Evolutionary conservation across 2,888 invertebrate genomes (phyloP).

Genomic region (Podabrus alpinus): DNA sequence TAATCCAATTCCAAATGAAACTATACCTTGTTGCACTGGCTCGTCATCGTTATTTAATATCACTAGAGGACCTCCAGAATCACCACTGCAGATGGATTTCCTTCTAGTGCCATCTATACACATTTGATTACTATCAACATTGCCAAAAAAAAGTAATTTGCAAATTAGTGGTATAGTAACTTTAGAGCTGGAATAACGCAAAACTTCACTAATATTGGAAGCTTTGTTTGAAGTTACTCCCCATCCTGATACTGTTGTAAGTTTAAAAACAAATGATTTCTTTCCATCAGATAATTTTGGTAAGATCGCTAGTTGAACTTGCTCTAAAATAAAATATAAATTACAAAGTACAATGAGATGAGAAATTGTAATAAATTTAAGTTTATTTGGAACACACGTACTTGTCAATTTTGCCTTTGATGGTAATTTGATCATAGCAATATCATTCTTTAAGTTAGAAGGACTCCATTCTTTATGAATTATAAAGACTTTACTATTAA

Average conservation of each 20-base stretch:
- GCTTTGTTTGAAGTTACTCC: slow-evolving; percentile 50
- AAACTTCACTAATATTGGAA: slow-evolving; percentile 51
- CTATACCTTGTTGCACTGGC: slow-evolving; percentile 7
- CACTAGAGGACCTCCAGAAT: slow-evolving; percentile 52
- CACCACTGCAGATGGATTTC: slow-evolving; percentile 59
- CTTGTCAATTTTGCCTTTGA: slow-evolving; percentile 49
- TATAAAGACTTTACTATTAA: slow-evolving; percentile 31
- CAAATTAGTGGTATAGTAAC: slow-evolving; percentile 56
- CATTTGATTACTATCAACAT: slow-evolving; percentile 55
- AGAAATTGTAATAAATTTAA: too few species aligned
- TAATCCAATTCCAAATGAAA: slow-evolving; percentile 10
- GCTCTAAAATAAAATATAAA: slow-evolving; percentile 19
- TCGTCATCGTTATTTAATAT: neutral
- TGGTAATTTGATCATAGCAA: slow-evolving; percentile 43
- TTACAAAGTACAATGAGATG: too few species aligned
- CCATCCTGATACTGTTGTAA: slow-evolving; percentile 57
- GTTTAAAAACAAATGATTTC: slow-evolving; percentile 48
- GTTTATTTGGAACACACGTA: slow-evolving; percentile 30
- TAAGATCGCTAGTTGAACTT: slow-evolving; percentile 28
- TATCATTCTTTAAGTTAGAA: slow-evolving; percentile 11
- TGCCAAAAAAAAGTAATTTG: slow-evolving; percentile 47
- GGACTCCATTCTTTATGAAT: slow-evolving; percentile 49
- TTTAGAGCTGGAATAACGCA: slow-evolving; percentile 53
- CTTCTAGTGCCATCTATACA: slow-evolving; percentile 56
- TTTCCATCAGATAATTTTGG: slow-evolving; percentile 37